Conservation (phyloP, 2,888 invertebrate genomes). For the Phaedon cochleariae region DNA sequence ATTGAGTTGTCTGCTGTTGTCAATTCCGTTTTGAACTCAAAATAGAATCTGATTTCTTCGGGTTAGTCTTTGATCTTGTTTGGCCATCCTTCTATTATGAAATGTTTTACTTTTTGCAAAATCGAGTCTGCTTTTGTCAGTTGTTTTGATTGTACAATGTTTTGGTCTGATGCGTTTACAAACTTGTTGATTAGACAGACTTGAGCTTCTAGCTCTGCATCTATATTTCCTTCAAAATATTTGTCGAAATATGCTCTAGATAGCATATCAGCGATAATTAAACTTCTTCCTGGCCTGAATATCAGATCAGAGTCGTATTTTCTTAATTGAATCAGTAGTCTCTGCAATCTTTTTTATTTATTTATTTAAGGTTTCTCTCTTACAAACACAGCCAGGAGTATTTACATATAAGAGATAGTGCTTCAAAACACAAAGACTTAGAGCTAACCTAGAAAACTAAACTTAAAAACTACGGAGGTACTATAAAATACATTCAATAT, state of each 20-base stretch:
- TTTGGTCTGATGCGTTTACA: slow-evolving; percentile 3
- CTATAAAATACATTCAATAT: too few species aligned
- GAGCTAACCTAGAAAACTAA: too few species aligned
- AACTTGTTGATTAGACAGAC: background rate
- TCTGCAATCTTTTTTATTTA: background rate
- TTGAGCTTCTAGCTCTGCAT: slow-evolving; percentile 6
- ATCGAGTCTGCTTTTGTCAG: slow-evolving; percentile 2
- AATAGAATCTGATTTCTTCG: slow-evolving; percentile 15
- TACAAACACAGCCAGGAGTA: too few species aligned
- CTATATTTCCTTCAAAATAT: slow-evolving; percentile 8
- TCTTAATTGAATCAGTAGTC: background rate
- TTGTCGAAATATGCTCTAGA: slow-evolving; percentile 4
- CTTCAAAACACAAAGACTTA: too few species aligned
- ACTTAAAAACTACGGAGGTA: too few species aligned
- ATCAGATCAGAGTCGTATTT: slow-evolving; percentile 6
- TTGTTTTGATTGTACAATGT: slow-evolving; percentile 10
- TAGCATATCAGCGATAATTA: slow-evolving; percentile 6
- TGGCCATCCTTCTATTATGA: slow-evolving; percentile 16
- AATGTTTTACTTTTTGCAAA: slow-evolving; percentile 7
- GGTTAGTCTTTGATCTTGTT: slow-evolving; percentile 9
- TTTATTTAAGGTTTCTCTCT: too few species aligned
- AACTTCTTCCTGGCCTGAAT: slow-evolving; percentile 20
- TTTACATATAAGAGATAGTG: too few species aligned
- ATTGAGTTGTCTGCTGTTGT: slow-evolving; percentile 16
- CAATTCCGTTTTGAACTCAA: slow-evolving; percentile 21